Percentiles rank a stretch among this genome's conserved stretches.
phyloP scores from a whole-genome alignment of 2,113 vertebrate genomes.

The Numenius arquata region DNA sequence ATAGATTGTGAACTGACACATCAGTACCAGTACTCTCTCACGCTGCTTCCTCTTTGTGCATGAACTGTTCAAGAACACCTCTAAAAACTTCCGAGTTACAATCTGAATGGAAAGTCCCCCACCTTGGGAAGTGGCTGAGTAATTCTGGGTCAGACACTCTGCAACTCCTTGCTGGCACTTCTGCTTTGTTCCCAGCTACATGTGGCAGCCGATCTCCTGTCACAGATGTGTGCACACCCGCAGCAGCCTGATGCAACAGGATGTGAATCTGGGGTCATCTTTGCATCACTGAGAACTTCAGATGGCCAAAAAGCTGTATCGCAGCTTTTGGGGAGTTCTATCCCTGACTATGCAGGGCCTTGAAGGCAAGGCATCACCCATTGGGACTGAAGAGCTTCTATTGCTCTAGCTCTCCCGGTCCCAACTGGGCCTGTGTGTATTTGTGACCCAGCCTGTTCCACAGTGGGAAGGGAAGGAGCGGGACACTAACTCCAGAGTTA shows the following conservation, averaged over 20 bases:
- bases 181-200: background rate
- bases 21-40: background rate
- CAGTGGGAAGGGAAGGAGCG: background rate
- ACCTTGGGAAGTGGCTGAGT: background rate
- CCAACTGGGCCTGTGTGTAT: background rate
- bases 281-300: background rate
- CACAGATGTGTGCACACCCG: accelerated
- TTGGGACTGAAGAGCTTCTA: background rate
- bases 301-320: background rate
- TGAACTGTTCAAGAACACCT: background rate
- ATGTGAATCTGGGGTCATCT: background rate
- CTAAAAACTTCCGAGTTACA: background rate
- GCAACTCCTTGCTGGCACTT: background rate
- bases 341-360: too few relatives aligned
- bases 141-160: background rate
- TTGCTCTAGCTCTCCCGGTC: accelerated
- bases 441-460: background rate
- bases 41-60: background rate
- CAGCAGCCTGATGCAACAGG: accelerated
- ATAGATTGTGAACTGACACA: background rate
- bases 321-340: background rate
- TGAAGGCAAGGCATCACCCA: background rate
- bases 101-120: background rate
- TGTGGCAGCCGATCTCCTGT: background rate
- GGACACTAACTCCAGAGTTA: background rate